phyloP scores from a whole-genome alignment of 2,113 vertebrate genomes.

The Malurus alboscapulatus region DNA sequence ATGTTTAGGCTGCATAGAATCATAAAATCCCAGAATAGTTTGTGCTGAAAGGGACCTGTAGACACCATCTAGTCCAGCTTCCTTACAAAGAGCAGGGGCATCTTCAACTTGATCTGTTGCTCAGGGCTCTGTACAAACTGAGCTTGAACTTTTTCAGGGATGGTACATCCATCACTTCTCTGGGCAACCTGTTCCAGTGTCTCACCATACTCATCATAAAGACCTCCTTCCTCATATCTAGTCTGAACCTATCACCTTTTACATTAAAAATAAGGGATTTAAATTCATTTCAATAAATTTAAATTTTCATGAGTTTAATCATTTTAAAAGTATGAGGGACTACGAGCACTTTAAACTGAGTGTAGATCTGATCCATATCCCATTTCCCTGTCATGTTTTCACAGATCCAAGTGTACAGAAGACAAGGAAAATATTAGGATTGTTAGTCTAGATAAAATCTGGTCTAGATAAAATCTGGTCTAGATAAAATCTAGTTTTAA shows the following conservation, averaged over 20 bases:
- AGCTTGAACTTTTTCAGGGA: neutral
- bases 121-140: fast-evolving
- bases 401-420: fast-evolving
- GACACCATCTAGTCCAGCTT: neutral
- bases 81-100: neutral
- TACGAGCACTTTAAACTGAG: neutral
- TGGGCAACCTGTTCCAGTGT: neutral
- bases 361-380: neutral
- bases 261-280: neutral
- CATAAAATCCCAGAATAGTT: neutral
- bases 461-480: neutral
- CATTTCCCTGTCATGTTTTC: neutral
- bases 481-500: neutral
- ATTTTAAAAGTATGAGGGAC: neutral
- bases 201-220: neutral
- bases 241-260: neutral
- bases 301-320: neutral
- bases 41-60: neutral
- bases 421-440: neutral
- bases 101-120: neutral
- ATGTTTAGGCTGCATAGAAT: neutral
- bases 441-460: neutral
- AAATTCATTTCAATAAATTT: neutral
- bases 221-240: neutral
- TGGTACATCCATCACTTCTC: fast-evolving